Evolutionary conservation across 2,888 invertebrate species (phyloP), one percentile per base, ranked within the genome.

Genomic region (Xestoiulus laeticollis): DNA sequence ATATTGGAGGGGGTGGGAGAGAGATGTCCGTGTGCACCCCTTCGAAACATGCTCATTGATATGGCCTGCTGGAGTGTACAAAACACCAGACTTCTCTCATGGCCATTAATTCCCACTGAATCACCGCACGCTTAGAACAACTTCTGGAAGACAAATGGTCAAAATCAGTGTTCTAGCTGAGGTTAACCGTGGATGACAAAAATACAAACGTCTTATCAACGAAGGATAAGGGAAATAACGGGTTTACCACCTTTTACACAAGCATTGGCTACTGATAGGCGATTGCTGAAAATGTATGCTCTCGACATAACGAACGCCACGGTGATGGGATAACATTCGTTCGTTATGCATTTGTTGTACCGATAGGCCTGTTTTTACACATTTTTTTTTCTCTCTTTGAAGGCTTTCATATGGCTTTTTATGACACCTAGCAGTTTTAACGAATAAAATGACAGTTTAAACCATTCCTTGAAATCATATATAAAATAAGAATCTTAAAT

Each of bases 71-170:
- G 68, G 19, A 22, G 68, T 22, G 68, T 4, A 26, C 68, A 68
- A 68, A 68, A n/a, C n/a, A n/a, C 68, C 68, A 68, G 68, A 19
- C 22, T 68, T 4, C 26, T 68, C 68, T 68, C 68, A 22, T 68
- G 22, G 68, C 68, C 68, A 68, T 68, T 68, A 68, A 68, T 68
- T 68, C 68, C 68, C 68, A 26, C 68, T 68, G 68, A 68, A 68
- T 68, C 68, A 68, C 26, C 26, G 68, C 68, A 68, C 53, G 53
- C 3, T 59, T n/a, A n/a, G 53, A 59, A 22, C 26, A 19, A 26
- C 68, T 68, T 68, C 68, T 68, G 68, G 68, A 68, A 68, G 68
- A 68, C 68, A 26, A 68, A 68, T 68, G 68, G 68, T 68, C 68
- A 68, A 68, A 68, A 4, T 22, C 68, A 26, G 68, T 10, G 68